These are phyloP conservation scores for Hydrotaea cyrtoneurina DNA, from an alignment of 2,888 invertebrate genomes.

Conservation along the genomic window DNA sequence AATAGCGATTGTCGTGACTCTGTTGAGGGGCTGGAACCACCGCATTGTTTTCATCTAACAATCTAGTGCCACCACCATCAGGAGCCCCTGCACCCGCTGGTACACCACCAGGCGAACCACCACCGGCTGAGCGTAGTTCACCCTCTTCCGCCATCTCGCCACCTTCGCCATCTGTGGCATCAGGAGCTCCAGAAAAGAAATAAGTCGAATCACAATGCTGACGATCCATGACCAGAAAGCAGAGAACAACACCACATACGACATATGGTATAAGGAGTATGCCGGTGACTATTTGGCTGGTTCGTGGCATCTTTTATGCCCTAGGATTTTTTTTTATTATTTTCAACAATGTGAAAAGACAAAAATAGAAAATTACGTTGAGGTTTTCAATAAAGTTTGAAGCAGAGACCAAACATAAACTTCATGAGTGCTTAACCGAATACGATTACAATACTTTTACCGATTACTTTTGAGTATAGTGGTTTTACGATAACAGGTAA, in stretches of 20 bases:
- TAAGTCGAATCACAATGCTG: conserved; percentile 12
- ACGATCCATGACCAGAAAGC: neutral
- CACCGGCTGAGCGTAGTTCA: no score
- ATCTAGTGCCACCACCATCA: neutral
- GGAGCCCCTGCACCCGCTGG: no score
- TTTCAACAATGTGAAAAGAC: neutral
- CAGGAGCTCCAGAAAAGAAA: neutral
- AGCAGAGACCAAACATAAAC: no score
- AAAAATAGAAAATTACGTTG: neutral
- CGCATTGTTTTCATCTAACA: neutral
- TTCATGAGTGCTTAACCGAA: no score
- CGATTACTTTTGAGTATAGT: no score
- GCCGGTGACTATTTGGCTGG: conserved; percentile 1
- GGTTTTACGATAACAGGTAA: no score
- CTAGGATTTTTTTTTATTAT: neutral
- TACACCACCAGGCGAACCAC: no score
- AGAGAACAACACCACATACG: neutral
- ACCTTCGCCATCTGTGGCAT: neutral
- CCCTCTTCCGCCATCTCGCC: neutral
- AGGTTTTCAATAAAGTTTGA: neutral
- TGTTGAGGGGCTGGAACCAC: neutral
- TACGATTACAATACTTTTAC: no score
- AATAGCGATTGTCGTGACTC: neutral
- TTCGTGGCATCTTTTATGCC: neutral
- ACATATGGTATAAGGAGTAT: neutral